Percentiles rank a stretch among this genome's conserved stretches.
Evolutionary conservation across 2,888 invertebrate species (phyloP).

Genomic region (Rhamnusium bicolor): DNA sequence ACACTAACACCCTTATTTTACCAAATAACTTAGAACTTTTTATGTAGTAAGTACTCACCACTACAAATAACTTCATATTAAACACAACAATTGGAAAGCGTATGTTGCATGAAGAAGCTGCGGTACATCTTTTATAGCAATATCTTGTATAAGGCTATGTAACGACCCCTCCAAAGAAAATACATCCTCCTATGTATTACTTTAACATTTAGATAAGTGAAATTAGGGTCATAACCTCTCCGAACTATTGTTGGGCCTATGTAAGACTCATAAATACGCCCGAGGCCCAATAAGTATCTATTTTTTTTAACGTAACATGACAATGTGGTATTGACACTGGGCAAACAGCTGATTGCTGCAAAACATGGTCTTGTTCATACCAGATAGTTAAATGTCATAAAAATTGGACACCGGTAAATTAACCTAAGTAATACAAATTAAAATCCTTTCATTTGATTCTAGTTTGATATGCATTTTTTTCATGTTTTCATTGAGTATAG

Average conservation of each 20-base stretch:
- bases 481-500: too few relatives aligned
- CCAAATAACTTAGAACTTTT: constrained; percentile 6
- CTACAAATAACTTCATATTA: constrained; percentile 64
- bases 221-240: constrained; percentile 69
- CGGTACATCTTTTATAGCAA: constrained; percentile 63
- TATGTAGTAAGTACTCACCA: constrained; percentile 60
- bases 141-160: constrained; percentile 55
- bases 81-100: constrained; percentile 60
- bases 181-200: constrained; percentile 63
- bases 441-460: too few relatives aligned
- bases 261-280: constrained; percentile 32
- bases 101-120: constrained; percentile 56
- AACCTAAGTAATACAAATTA: neutral
- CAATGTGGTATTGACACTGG: constrained; percentile 30
- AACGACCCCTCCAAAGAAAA: constrained; percentile 62
- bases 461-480: too few relatives aligned
- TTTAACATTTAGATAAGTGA: constrained; percentile 68
- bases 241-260: constrained; percentile 35
- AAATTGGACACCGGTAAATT: neutral
- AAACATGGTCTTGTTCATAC: neutral
- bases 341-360: constrained; percentile 23
- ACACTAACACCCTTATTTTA: constrained; percentile 29
- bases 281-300: constrained; percentile 7
- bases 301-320: constrained; percentile 23
- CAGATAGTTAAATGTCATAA: constrained; percentile 10